Conservation (phyloP, 2,797 vertebrate species). For the Ambastaia sidthimunki region DNA sequence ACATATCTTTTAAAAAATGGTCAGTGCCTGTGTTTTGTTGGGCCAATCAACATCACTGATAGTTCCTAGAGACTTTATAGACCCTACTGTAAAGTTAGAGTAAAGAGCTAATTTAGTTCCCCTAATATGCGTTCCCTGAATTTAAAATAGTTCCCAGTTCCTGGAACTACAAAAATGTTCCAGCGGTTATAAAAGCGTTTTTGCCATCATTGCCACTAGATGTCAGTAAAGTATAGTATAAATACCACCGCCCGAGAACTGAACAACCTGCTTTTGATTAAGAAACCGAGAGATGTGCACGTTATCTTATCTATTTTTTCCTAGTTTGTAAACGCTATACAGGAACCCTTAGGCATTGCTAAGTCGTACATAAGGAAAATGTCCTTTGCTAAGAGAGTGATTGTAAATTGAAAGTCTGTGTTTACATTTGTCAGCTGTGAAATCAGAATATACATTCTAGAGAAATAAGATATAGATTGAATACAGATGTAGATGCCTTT, state of each 20-base stretch:
- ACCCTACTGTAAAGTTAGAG: no score
- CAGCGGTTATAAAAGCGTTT: background rate
- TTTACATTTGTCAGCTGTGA: conserved; percentile 23
- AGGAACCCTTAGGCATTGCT: background rate
- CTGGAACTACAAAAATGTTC: no score
- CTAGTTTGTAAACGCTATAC: conserved; percentile 14
- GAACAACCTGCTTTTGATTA: conserved; percentile 16
- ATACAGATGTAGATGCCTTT: conserved; percentile 36
- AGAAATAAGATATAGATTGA: conserved; percentile 5
- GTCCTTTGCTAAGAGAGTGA: background rate
- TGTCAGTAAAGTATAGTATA: conserved; percentile 20
- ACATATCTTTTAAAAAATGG: no score
- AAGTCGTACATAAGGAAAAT: conserved; percentile 2
- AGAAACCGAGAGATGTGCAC: background rate
- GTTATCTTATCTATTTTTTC: background rate
- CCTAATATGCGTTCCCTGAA: no score
- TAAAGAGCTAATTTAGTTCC: no score
- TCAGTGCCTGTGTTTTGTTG: no score
- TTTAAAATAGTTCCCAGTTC: no score
- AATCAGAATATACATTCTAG: conserved; percentile 10
- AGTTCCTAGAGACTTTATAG: no score
- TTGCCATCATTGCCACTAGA: conserved; percentile 9
- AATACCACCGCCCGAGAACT: background rate
- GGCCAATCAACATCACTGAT: no score
- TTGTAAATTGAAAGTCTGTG: conserved; percentile 9